These are phyloP conservation scores for Heliconius hortense DNA, from an alignment of 2,888 invertebrate species.

Conservation along the genomic window DNA sequence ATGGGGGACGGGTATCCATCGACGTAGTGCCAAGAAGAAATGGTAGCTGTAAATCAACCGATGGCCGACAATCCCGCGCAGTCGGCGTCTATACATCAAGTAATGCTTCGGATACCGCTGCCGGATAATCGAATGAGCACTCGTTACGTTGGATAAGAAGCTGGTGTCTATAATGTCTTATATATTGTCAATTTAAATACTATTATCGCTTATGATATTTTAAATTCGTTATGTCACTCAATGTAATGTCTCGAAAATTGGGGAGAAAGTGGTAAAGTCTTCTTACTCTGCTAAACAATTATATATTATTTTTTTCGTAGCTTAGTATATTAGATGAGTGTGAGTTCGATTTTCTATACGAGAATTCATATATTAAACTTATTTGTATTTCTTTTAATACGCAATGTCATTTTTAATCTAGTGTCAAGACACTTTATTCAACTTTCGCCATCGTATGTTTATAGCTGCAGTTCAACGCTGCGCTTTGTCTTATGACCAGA, in stretches of 20 bases:
- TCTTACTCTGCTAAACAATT: no score
- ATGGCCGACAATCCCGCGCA: constrained; percentile 77
- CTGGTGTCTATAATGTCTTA: constrained; percentile 60
- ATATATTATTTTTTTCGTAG: no score
- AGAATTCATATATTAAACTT: not conserved
- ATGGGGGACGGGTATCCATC: constrained; percentile 76
- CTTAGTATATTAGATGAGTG: no score
- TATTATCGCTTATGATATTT: constrained; percentile 42
- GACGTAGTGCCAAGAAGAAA: constrained; percentile 78
- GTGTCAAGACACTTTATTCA: no score
- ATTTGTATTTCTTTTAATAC: not conserved
- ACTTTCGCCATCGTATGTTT: no score
- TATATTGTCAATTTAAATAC: constrained; percentile 44
- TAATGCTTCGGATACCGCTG: constrained; percentile 81
- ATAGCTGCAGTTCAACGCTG: not conserved
- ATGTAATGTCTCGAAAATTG: no score
- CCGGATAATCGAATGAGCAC: constrained; percentile 82
- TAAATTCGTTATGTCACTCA: no score
- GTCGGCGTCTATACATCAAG: constrained; percentile 80
- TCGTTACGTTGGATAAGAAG: constrained; percentile 81
- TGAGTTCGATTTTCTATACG: no score
- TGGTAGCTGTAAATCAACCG: constrained; percentile 77
- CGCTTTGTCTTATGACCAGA: not conserved
- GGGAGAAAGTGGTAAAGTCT: no score
- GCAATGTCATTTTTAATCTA: no score